These are phyloP conservation scores for Ecdyonurus torrentis DNA, from an alignment of 2,888 invertebrate species.

Conservation along the genomic window DNA sequence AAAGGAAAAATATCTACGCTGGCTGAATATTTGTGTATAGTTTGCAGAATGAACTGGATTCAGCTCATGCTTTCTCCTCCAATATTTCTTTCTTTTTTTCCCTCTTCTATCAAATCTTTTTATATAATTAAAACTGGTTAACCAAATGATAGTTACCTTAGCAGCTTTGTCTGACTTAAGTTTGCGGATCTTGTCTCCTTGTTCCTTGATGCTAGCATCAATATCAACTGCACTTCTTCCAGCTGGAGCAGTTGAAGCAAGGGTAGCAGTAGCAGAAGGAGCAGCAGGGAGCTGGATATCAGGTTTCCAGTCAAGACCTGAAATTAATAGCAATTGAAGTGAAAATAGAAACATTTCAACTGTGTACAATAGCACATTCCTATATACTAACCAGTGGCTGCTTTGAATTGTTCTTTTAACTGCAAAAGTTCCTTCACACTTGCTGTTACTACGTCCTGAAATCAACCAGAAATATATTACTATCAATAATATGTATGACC, in stretches of 20 bases:
- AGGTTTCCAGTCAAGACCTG: conserved; percentile 23
- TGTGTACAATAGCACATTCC: too few species aligned
- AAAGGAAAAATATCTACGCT: too few species aligned
- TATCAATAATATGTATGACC: too few species aligned
- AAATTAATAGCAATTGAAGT: too few species aligned
- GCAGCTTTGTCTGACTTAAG: conserved; percentile 37
- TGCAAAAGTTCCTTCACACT: conserved; percentile 40
- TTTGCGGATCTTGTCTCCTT: conserved; percentile 41
- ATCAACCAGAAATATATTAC: too few species aligned
- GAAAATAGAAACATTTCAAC: neutral
- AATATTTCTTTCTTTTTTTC: too few species aligned
- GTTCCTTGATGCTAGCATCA: conserved; percentile 33
- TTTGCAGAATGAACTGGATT: too few species aligned
- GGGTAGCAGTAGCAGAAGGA: neutral
- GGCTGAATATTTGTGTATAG: too few species aligned
- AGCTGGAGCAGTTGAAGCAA: conserved; percentile 7
- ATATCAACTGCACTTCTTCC: conserved; percentile 22
- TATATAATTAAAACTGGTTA: too few species aligned
- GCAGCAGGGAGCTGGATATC: neutral
- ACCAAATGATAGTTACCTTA: too few species aligned
- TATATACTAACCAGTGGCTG: neutral
- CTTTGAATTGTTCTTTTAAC: conserved; percentile 44
- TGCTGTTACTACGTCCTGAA: conserved; percentile 15
- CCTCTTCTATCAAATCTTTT: too few species aligned
- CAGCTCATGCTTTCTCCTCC: too few species aligned